Evolutionary conservation across 2,113 vertebrate species (phyloP), one percentile per base, ranked within the genome.

Genomic region (Heterotilapia buettikoferi): DNA sequence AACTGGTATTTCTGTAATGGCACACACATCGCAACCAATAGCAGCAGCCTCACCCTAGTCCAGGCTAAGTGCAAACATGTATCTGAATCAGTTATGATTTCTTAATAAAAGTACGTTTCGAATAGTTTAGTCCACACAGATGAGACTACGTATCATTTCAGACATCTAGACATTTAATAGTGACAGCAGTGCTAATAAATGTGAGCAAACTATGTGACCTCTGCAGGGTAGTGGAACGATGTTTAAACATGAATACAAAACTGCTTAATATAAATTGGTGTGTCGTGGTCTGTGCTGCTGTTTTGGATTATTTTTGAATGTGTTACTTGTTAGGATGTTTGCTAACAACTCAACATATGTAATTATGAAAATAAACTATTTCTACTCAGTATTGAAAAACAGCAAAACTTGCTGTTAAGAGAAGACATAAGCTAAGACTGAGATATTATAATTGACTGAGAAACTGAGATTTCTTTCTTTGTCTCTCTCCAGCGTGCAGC

Each of bases 401-500:
- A 16, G 7, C 3, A 40, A 68, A 38, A 5, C 4, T 21, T 61
- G 21, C 33, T 80, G 40, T 86, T 40, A 43, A 61, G 8, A 61
- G 36, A 68, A 0, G 0, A 68, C 19, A 0, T 38, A 0, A 63
- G 31, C 59, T 63, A 36, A 63, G 11, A 38, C 33, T 38, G 33
- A 21, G 0, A 38, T 21, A 8, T 68, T 38, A 38, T 13, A 38
- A 68, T 68, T 8, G 63, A 21, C 21, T 68, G 63, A 0, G 16
- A 16, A 26, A 3, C 61, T 89, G 78, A 82, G 6, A 3, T 29
- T 26, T 36, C 0, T 80, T 2, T 80, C 61, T 73, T 4, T 76
- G 1, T 80, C 2, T 80, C n/a, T 56, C 14, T 40, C 59, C 89
- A 99, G 99, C 97, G 99, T 86, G 94, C 97, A 68, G 98, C 98